These are phyloP conservation scores for Sarcophaga subvicina DNA, from an alignment of 2,888 invertebrate species.

Conservation along the genomic window DNA sequence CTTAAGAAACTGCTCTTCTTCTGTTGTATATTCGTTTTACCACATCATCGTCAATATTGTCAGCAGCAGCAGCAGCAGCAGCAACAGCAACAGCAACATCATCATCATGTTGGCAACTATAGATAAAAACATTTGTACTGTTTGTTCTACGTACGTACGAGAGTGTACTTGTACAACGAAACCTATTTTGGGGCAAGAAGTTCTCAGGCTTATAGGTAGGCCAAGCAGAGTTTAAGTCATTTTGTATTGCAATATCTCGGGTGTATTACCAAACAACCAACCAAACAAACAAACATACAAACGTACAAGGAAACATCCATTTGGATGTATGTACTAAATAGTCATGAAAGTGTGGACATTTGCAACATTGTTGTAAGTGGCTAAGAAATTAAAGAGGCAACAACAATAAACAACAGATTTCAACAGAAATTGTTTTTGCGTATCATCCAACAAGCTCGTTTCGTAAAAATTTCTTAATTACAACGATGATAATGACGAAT, in stretches of 20 bases:
- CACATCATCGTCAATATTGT: constrained; percentile 1
- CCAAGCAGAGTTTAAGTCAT: constrained; percentile 6
- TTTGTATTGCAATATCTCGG: constrained; percentile 19
- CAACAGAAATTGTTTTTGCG: constrained; percentile 53
- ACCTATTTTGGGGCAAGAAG: constrained; percentile 23
- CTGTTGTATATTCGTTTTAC: neutral
- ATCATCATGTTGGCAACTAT: neutral
- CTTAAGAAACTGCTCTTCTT: constrained; percentile 40
- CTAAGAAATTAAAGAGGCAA: constrained; percentile 62
- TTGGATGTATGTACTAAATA: neutral
- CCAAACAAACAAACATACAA: no score
- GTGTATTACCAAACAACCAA: neutral
- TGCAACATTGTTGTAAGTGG: constrained; percentile 56
- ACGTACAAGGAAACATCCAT: neutral
- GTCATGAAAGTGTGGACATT: constrained; percentile 51
- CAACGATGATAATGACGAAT: neutral
- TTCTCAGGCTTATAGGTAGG: constrained; percentile 32
- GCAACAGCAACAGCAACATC: neutral
- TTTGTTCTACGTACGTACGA: no score
- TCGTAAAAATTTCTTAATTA: constrained; percentile 39
- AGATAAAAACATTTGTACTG: no score
- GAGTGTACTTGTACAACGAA: neutral
- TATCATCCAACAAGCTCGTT: constrained; percentile 41
- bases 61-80: constrained; percentile 19
- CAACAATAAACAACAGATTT: constrained; percentile 58